Evolutionary conservation across 2,888 invertebrate species (phyloP).

Genomic region (Brachylomia viminalis): DNA sequence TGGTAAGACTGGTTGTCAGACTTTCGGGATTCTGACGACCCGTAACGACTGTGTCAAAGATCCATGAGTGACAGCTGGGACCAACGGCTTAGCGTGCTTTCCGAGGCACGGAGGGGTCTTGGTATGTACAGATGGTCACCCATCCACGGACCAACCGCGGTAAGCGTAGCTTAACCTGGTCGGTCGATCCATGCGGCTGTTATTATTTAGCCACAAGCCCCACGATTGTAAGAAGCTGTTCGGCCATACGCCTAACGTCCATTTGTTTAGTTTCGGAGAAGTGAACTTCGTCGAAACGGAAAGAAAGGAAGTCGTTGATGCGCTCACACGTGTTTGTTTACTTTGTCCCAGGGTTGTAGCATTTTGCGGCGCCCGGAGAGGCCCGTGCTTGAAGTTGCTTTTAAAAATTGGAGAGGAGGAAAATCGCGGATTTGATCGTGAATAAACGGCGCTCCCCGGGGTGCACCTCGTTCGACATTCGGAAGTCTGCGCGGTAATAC

Average conservation of each 20-base stretch:
- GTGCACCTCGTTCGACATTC: constrained; percentile 33
- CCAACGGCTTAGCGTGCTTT: too few species aligned
- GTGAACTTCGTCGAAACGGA: constrained; percentile 77
- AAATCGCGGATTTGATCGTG: constrained; percentile 19
- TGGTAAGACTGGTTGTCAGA: too few species aligned
- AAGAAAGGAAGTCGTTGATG: constrained; percentile 80
- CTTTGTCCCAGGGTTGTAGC: constrained; percentile 59
- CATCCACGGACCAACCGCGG: too few species aligned
- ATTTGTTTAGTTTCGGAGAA: constrained; percentile 77
- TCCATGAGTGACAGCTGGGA: too few species aligned
- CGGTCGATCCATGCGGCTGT: too few species aligned
- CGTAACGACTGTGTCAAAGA: too few species aligned
- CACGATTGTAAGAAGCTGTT: constrained; percentile 57
- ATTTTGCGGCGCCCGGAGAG: constrained; percentile 60
- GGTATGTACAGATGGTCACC: too few species aligned
- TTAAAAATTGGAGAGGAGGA: constrained; percentile 45
- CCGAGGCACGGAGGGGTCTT: too few species aligned
- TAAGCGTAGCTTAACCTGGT: too few species aligned
- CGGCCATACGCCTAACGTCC: constrained; percentile 50
- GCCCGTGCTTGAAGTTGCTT: constrained; percentile 49
- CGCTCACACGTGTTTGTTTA: constrained; percentile 76
- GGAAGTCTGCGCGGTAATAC: constrained; percentile 53
- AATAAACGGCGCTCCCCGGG: constrained; percentile 56
- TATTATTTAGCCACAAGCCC: too few species aligned
- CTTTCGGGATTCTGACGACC: too few species aligned